Conservation (phyloP, 2,113 vertebrate species). For the Gulo gulo region DNA sequence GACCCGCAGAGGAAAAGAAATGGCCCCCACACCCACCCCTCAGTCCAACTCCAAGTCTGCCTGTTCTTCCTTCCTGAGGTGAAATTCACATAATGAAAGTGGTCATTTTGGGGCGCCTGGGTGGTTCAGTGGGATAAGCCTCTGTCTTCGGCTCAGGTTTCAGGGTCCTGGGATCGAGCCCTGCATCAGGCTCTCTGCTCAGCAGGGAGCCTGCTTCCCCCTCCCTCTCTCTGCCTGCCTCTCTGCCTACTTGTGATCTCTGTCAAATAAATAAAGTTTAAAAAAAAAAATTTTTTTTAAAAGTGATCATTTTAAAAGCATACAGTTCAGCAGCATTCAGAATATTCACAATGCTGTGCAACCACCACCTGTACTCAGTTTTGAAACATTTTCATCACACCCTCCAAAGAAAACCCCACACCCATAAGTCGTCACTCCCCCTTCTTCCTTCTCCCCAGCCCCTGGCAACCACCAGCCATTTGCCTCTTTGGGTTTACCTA, state of each 20-base stretch:
- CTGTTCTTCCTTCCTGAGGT: background rate
- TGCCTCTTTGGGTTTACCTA: background rate
- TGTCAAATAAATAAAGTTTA: too few species aligned
- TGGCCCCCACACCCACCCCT: rapidly evolving
- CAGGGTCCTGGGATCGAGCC: too few species aligned
- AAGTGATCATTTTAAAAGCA: background rate
- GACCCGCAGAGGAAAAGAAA: background rate
- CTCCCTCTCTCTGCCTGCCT: too few species aligned
- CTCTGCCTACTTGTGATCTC: too few species aligned
- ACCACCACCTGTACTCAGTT: background rate
- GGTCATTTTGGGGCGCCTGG: background rate
- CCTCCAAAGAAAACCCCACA: background rate
- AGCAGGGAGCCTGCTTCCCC: too few species aligned
- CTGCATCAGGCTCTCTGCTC: too few species aligned
- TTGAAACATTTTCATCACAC: background rate
- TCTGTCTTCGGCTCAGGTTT: too few species aligned
- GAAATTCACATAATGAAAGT: background rate
- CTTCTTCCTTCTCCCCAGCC: background rate
- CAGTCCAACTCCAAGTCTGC: background rate
- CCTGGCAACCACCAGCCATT: too few species aligned
- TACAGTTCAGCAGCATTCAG: background rate
- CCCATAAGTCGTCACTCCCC: background rate
- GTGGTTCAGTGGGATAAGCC: too few species aligned
- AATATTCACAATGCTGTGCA: background rate
- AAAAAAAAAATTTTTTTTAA: too few species aligned